Conservation (phyloP, 2,113 vertebrate species). For the Oceanodroma tethys region DNA sequence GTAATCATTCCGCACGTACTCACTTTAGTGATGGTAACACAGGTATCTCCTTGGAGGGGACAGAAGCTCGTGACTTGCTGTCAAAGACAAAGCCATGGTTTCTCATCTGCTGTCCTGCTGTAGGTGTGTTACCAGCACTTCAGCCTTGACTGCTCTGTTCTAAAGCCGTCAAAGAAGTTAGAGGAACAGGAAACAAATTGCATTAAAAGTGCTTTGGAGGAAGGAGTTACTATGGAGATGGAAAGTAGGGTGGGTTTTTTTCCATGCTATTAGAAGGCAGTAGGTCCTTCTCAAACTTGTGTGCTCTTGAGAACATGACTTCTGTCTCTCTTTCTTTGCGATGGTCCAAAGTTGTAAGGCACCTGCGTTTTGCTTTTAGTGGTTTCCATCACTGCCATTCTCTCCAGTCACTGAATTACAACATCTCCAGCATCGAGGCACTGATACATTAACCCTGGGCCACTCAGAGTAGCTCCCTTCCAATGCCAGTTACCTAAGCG, state of each 20-base stretch:
- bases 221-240: background rate
- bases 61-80: background rate
- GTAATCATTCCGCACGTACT: background rate
- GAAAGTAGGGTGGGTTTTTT: background rate
- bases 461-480: background rate
- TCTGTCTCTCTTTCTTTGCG: background rate
- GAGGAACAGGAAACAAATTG: background rate
- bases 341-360: background rate
- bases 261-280: background rate
- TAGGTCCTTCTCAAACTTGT: background rate
- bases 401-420: background rate
- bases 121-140: background rate
- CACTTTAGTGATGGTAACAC: rapidly evolving
- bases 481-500: background rate
- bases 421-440: background rate
- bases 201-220: background rate
- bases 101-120: background rate
- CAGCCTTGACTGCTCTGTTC: background rate
- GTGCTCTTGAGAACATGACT: background rate
- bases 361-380: background rate
- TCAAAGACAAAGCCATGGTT: background rate
- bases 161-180: background rate
- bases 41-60: background rate
- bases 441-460: too few relatives aligned
- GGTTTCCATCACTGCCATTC: background rate